Evolutionary conservation across 2,113 vertebrate species (phyloP), one percentile per base, ranked within the genome.

Genomic region (Hemichromis elongatus): DNA sequence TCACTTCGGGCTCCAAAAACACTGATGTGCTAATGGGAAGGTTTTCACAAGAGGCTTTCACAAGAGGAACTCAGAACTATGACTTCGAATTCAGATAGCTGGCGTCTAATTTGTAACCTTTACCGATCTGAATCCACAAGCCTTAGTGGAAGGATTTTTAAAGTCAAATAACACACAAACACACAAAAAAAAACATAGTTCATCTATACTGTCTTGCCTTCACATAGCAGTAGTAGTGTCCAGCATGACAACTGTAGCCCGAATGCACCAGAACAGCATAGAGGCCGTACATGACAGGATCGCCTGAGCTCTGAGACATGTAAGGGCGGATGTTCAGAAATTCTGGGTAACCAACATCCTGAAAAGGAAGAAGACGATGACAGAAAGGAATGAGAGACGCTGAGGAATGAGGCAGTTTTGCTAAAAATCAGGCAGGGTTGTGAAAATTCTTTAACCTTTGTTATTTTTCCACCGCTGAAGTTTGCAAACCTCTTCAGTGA

Each of bases 181-280:
- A 8, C 33, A 45, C 7, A 6, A 7, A 52, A 73, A 28, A 73
- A 40, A 50, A n/a, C 5, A 14, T 2, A 6, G 13, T 56, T 55
- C 10, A 78, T 40, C n/a, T 24, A 50, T 5, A 50, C 9, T 13
- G 45, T 75, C 40, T 92, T 82, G 98, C 98, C 97, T 99, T 99
- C 75, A 99, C 97, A 0, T 99, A 99, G 94, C 98, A 99, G 93
- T 98, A 99, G 82, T 99, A 99, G 92, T 99, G 98, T 0, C 98
- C 98, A 0, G 97, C 97, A 0, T 99, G 97, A 94, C 98, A 99
- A 89, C 97, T 99, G 93, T 98, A 97, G 9, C 98, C 98, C 2
- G 98, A 98, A 91, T 99, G 99, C 59, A 99, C 98, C 90, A 99
- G 96, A 47, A 98, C 98, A 1, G 98, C 98, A 1, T 99, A 99